Base-by-base conservation (phyloP, 2,888 invertebrate species). In the Drepana falcataria region DNA sequence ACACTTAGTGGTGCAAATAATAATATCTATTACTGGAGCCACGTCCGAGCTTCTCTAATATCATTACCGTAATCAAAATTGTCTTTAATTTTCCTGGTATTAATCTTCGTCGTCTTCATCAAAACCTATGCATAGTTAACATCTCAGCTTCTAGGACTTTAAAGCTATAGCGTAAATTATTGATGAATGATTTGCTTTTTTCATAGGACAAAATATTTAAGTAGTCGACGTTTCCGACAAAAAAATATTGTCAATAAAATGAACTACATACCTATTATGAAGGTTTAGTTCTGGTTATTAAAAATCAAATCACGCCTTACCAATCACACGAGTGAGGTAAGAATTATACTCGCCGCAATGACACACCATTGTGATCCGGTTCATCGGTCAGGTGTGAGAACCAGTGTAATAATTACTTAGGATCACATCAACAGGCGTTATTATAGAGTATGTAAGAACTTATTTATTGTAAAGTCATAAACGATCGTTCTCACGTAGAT, bases 241-340 rank as follows among this genome's bases (percentile, higher is more conserved):
- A 4, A 37, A 37, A 3, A 37, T 59, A 58, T 69, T 56, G 60
- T 64, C 59, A 65, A 48, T 53, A 48, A 59, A 65, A 61, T 59
- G 56, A 63, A 69, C 56, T 56, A 60, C 60, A 64, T 62, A n/a
- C n/a, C n/a, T n/a, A 21, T 37, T 51, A 40, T 21, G 9, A 48
- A 48, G 48, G 33, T 4, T 35, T 44, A 44, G 35, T 48, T 51
- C 55, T 69, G 73, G 79, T 85, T 81, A 81, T 79, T 77, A 74
- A 84, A 80, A 75, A 21, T 21, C 85, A 65, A 77, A 77, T 76
- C 86, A 87, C 85, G 85, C 83, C 69, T 73, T 69, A 74, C 73
- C 76, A 72, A 71, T 74, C 77, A 71, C 79, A 74, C 71, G 73
- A 71, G 67, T 81, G 81, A 80, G 79, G 81, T 82, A 84, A 85